Conservation (phyloP, 2,888 invertebrate species). For the Autographa gamma region DNA sequence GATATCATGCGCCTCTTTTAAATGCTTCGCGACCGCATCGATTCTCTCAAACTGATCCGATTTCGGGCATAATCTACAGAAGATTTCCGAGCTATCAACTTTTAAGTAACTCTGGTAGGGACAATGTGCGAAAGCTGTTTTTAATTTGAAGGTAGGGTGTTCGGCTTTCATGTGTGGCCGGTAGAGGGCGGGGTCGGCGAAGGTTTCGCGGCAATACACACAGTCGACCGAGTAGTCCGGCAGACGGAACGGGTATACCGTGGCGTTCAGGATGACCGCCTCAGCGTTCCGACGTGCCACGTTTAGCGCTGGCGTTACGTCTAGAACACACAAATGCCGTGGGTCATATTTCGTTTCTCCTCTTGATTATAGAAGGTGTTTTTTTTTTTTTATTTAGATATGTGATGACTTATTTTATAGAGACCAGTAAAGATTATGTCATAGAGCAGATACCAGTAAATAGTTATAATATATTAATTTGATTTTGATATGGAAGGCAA, state of each 20-base stretch:
- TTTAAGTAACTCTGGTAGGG: conserved; percentile 74
- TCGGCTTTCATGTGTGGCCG: conserved; percentile 73
- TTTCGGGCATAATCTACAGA: conserved; percentile 72
- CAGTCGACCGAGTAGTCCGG: conserved; percentile 75
- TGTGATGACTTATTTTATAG: too few relatives aligned
- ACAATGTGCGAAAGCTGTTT: conserved; percentile 75
- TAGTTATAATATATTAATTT: background rate
- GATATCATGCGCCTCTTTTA: conserved; percentile 66
- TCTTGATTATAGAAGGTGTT: background rate
- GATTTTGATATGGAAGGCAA: background rate
- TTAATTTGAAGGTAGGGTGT: conserved; percentile 69
- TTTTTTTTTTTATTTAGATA: too few relatives aligned
- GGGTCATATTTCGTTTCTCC: conserved; percentile 51
- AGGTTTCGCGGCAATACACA: conserved; percentile 75
- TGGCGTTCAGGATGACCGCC: conserved; percentile 74
- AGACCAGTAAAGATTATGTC: too few relatives aligned
- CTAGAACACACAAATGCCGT: conserved; percentile 82
- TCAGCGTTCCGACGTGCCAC: conserved; percentile 77
- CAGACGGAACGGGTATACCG: conserved; percentile 79
- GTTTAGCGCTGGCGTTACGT: conserved; percentile 69
- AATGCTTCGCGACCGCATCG: conserved; percentile 73
- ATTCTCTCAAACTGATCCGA: conserved; percentile 63
- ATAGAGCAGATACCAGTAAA: background rate
- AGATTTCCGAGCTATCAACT: conserved; percentile 77
- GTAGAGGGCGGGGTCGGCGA: conserved; percentile 63